These are phyloP conservation scores for Microcebus jonahi DNA, from an alignment of 2,113 vertebrate genomes.

Conservation along the genomic window DNA sequence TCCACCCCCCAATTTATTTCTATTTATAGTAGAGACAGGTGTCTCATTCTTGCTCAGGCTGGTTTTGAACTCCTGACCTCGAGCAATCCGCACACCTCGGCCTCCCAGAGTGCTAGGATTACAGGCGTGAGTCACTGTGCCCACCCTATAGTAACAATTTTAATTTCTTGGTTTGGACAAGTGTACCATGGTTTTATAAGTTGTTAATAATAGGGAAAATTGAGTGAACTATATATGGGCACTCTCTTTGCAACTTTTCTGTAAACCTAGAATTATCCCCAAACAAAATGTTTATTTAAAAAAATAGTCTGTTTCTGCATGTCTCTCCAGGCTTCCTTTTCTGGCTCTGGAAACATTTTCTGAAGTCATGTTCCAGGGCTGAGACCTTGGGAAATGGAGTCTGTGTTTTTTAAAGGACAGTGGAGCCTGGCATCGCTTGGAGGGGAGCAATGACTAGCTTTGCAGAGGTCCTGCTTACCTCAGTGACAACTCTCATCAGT, in stretches of 20 bases:
- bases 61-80: no score
- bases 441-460: neutral
- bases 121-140: no score
- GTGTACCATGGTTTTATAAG: neutral
- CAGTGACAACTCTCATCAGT: neutral
- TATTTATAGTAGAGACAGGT: no score
- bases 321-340: neutral
- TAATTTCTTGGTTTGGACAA: neutral
- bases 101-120: no score
- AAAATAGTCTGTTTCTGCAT: neutral
- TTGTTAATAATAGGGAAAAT: neutral
- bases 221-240: neutral
- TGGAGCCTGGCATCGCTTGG: neutral
- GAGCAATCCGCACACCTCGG: no score
- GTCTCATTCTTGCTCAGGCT: no score
- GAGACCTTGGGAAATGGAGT: neutral
- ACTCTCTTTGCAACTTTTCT: neutral
- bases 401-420: neutral
- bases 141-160: no score
- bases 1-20: no score
- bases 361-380: neutral
- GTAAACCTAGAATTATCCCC: neutral
- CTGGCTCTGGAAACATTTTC: neutral
- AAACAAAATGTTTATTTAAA: neutral
- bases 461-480: neutral